These are phyloP conservation scores for Pempheris klunzingeri DNA, from an alignment of 2,797 vertebrate genomes.

Conservation along the genomic window DNA sequence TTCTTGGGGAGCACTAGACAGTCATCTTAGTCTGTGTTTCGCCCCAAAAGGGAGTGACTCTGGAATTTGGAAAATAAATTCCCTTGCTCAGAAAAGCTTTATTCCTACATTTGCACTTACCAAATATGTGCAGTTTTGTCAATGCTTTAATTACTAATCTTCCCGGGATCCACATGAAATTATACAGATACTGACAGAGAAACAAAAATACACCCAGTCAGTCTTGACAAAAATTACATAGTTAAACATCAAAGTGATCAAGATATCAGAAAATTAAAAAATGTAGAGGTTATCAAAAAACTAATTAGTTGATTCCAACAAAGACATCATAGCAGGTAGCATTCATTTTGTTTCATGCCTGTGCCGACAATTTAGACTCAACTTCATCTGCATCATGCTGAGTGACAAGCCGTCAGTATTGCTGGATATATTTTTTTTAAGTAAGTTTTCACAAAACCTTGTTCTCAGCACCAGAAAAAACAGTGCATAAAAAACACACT, in stretches of 20 bases:
- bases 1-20: slow-evolving; percentile 18
- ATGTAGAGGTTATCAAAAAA: too few species aligned
- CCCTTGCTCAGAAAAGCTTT: neutral
- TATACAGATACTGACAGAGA: too few species aligned
- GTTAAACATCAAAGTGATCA: too few species aligned
- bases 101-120: neutral
- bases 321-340: too few species aligned
- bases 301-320: too few species aligned
- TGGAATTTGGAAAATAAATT: neutral
- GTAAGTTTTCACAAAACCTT: slow-evolving; percentile 38
- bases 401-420: slow-evolving; percentile 37
- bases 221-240: too few species aligned
- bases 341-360: too few species aligned
- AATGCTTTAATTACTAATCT: too few species aligned
- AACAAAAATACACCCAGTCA: too few species aligned
- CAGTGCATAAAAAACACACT: neutral
- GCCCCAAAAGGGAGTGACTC: neutral
- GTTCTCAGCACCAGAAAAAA: slow-evolving; percentile 35
- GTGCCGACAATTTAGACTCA: slow-evolving; percentile 32
- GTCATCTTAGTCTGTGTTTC: slow-evolving; percentile 10
- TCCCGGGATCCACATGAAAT: too few species aligned
- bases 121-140: slow-evolving; percentile 6
- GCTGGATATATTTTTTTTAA: slow-evolving; percentile 35
- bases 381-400: slow-evolving; percentile 33
- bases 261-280: too few species aligned